Base-by-base conservation (phyloP, 2,888 invertebrate genomes). In the Augochlorella aurata region DNA sequence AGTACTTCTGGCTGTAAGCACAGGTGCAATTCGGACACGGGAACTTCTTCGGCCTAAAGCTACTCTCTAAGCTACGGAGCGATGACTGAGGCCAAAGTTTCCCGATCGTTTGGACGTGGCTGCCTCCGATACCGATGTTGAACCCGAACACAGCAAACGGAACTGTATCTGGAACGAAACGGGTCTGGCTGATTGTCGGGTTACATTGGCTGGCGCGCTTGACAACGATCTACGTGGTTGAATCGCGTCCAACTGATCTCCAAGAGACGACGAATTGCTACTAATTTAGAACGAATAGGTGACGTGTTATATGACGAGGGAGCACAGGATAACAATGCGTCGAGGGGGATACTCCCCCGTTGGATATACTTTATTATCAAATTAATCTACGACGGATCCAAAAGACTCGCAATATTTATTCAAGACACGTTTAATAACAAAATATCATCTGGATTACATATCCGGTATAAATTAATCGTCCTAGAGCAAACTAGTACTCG, bases 21-120 rank as follows among this genome's bases (percentile, higher is more conserved):
- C 85, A 76, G 45, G 82, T 76, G 77, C 91, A 91, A 21, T 86
- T 85, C 10, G 81, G 80, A 61, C 88, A 88, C 4, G 82, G 79
- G 8, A 82, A 82, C 65, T 74, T 84, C 75, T 84, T 87, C 71
- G 52, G 29, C 74, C 61, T 78, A 71, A 58, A 74, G 49, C 47
- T 71, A 74, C 63, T 65, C 50, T 76, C 70, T 24, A 71, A 67
- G 45, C 54, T 54, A 58, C n/a, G 70, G 29, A 63, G 66, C 47
- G 82, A 10, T 63, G 61, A n/a, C 66, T 68, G 82, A 50, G 70
- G 18, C 77, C 74, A 72, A 7, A 68, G 18, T 52, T 65, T 77
- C 18, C 63, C 75, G 52, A 67, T 45, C 18, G 45, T 74, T 58
- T 68, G 63, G 29, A 49, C 29, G 68, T 69, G 77, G 52, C 45